phyloP scores from a whole-genome alignment of 2,888 invertebrate genomes.

The Eristalinus sepulchralis region DNA sequence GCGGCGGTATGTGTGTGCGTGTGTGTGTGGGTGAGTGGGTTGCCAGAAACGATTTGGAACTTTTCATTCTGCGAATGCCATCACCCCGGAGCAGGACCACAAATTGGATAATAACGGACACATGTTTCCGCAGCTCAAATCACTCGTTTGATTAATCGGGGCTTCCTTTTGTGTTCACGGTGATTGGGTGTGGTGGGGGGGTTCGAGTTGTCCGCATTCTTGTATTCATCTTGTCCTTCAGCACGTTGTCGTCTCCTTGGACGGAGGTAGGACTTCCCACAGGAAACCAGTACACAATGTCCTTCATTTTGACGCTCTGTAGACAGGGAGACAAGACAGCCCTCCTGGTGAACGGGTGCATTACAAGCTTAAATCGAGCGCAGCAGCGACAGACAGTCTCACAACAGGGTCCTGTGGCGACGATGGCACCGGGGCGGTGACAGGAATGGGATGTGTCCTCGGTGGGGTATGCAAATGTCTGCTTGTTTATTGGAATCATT shows the following conservation, averaged over 20 bases:
- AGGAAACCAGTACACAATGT: constrained; percentile 43
- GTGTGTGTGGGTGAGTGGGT: neutral
- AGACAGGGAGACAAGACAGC: neutral
- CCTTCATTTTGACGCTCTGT: constrained; percentile 18
- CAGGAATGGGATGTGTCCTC: neutral
- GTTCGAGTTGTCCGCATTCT: neutral
- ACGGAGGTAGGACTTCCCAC: constrained; percentile 13
- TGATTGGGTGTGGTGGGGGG: neutral
- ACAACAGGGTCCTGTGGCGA: neutral
- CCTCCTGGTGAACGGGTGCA: constrained; percentile 52
- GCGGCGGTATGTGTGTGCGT: neutral
- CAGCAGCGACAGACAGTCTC: constrained; percentile 15
- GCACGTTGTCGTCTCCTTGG: constrained; percentile 13
- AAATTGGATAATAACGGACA: constrained; percentile 66
- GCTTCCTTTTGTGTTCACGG: constrained; percentile 14
- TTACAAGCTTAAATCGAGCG: constrained; percentile 49
- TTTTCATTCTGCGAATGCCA: constrained; percentile 1
- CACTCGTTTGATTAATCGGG: constrained; percentile 63
- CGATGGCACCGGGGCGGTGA: neutral
- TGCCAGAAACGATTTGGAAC: constrained; percentile 11
- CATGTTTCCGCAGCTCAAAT: constrained; percentile 62
- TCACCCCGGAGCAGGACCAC: constrained; percentile 1
- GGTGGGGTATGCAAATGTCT: neutral
- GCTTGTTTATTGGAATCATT: neutral
- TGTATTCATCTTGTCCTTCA: constrained; percentile 28